phyloP scores from a whole-genome alignment of 2,797 vertebrate genomes.

The Mallotus villosus region DNA sequence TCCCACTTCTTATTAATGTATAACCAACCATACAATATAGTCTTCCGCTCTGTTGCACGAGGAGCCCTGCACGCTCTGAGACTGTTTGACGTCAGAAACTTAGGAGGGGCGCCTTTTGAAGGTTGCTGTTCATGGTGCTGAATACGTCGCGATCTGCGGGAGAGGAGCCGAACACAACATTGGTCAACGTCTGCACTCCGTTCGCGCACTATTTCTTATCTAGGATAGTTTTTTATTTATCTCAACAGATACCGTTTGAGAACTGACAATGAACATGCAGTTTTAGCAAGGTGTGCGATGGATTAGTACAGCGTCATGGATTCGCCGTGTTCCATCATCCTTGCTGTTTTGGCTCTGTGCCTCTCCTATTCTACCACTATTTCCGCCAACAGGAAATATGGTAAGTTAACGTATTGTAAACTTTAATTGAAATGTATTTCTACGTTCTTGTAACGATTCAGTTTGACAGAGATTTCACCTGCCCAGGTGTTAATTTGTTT shows the following conservation, averaged over 20 bases:
- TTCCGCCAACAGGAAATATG: slow-evolving; percentile 69
- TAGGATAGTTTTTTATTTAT: slow-evolving; percentile 18
- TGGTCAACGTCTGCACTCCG: background rate
- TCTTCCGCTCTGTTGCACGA: slow-evolving; percentile 13
- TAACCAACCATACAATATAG: background rate
- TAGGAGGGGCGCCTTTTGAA: slow-evolving; percentile 71
- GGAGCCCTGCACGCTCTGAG: slow-evolving; percentile 36
- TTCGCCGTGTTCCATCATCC: slow-evolving; percentile 59
- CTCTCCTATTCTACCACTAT: slow-evolving; percentile 54
- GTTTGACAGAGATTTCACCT: background rate
- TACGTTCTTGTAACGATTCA: background rate
- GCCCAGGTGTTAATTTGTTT: slow-evolving; percentile 8
- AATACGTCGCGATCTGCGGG: slow-evolving; percentile 35
- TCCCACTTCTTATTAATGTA: no score
- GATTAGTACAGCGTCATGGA: slow-evolving; percentile 71
- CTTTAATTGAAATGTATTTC: background rate
- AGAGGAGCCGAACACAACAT: slow-evolving; percentile 50
- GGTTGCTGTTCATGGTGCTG: slow-evolving; percentile 77
- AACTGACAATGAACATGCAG: slow-evolving; percentile 44
- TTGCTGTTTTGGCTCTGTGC: slow-evolving; percentile 61
- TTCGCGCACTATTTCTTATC: slow-evolving; percentile 20
- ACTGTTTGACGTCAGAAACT: slow-evolving; percentile 72
- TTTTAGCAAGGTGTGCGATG: slow-evolving; percentile 64
- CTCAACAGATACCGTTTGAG: slow-evolving; percentile 29
- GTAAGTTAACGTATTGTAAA: slow-evolving; percentile 61